phyloP scores from a whole-genome alignment of 2,797 vertebrate species.

The Pristis pectinata region DNA sequence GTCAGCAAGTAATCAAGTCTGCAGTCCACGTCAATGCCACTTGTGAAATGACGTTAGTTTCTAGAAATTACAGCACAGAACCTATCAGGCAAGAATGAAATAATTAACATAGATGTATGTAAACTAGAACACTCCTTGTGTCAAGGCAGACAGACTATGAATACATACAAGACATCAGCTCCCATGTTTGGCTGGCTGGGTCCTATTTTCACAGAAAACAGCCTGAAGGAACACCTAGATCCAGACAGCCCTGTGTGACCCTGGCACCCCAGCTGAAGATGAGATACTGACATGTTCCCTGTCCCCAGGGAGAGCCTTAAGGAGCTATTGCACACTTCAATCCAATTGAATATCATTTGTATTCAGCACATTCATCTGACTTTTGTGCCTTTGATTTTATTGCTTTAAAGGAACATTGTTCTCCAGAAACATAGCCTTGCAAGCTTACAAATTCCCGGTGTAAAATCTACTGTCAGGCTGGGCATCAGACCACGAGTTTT shows the following conservation, averaged over 20 bases:
- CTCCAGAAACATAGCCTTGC: not conserved
- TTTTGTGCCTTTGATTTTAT: conserved; percentile 21
- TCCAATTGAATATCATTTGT: conserved; percentile 36
- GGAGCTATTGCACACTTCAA: conserved; percentile 29
- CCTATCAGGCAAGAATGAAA: not conserved
- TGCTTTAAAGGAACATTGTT: conserved; percentile 20
- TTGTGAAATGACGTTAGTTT: not conserved
- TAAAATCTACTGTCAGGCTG: not conserved
- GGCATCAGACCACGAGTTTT: not conserved
- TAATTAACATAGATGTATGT: conserved; percentile 29
- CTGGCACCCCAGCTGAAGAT: conserved; percentile 32
- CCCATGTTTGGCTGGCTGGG: conserved; percentile 7
- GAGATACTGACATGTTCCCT: conserved; percentile 30
- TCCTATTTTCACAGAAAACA: conserved; percentile 33
- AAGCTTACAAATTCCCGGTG: not conserved
- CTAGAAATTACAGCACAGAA: conserved; percentile 5
- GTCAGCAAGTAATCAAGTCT: not conserved
- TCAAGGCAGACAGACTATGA: conserved; percentile 19
- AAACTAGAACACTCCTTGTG: conserved; percentile 19
- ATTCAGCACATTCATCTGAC: conserved; percentile 4
- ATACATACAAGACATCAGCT: conserved; percentile 23
- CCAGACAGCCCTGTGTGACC: conserved; percentile 31
- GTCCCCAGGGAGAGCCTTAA: conserved; percentile 30
- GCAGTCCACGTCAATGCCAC: not conserved
- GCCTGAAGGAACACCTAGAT: conserved; percentile 30